These are phyloP conservation scores for Phalacrocorax pelagicus DNA, from an alignment of 2,113 vertebrate species.

Conservation along the genomic window DNA sequence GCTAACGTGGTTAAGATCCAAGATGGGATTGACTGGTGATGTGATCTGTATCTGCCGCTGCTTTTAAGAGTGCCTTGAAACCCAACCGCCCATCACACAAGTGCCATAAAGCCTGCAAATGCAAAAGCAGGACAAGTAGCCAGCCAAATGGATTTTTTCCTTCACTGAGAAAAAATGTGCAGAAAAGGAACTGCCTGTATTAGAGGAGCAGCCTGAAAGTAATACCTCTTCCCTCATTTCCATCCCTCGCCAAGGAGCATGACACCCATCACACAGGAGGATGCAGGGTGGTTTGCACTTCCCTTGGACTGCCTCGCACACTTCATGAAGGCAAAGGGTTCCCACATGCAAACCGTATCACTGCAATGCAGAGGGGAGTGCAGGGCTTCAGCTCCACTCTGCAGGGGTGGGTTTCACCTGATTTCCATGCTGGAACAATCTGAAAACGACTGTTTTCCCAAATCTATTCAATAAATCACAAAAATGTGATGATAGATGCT, in stretches of 20 bases:
- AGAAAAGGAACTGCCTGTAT: neutral
- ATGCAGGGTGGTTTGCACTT: neutral
- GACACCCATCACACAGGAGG: neutral
- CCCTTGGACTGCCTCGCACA: neutral
- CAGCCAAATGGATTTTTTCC: neutral
- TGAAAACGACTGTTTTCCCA: neutral
- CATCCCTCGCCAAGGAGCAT: fast-evolving
- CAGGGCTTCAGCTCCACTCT: neutral
- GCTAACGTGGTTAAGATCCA: neutral
- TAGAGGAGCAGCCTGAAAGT: neutral
- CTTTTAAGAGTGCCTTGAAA: neutral
- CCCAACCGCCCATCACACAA: neutral
- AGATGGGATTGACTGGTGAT: neutral
- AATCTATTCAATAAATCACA: neutral
- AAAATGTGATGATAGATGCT: neutral
- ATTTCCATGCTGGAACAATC: neutral
- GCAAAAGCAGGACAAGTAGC: neutral
- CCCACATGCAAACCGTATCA: neutral
- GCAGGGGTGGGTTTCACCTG: neutral
- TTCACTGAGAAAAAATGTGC: neutral
- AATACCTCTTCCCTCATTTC: neutral
- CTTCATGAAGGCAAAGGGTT: neutral
- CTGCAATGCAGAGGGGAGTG: neutral
- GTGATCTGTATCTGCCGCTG: fast-evolving
- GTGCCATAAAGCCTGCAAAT: neutral